Evolutionary conservation across 2,797 vertebrate genomes (phyloP).

Genomic region (Acanthurus tractus): DNA sequence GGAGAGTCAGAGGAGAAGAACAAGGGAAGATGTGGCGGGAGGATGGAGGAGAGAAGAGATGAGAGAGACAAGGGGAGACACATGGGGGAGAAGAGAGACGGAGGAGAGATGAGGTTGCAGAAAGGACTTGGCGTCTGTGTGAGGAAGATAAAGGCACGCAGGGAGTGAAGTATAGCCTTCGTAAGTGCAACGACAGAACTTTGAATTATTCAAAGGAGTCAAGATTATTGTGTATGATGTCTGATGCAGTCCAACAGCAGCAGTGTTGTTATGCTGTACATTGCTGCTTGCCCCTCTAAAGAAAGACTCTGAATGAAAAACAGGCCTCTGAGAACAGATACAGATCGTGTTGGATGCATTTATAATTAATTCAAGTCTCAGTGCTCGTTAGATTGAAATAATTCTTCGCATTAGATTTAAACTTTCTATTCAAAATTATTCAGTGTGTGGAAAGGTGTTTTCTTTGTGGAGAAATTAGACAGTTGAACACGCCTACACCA

Average conservation of each 20-base stretch:
- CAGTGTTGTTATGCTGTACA: neutral
- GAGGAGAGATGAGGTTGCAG: constrained; percentile 42
- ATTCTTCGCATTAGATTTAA: constrained; percentile 44
- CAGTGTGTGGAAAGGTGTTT: constrained; percentile 18
- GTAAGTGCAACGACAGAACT: constrained; percentile 50
- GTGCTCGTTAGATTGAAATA: constrained; percentile 31
- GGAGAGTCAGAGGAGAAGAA: constrained; percentile 29
- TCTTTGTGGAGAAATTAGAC: constrained; percentile 37
- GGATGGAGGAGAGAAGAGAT: constrained; percentile 16
- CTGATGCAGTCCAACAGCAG: constrained; percentile 31
- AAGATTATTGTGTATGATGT: constrained; percentile 48
- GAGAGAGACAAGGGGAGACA: constrained; percentile 15
- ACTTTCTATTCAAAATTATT: constrained; percentile 55
- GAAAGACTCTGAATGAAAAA: constrained; percentile 34
- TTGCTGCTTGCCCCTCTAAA: constrained; percentile 29
- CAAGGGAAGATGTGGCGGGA: constrained; percentile 27
- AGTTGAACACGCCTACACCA: constrained; percentile 34
- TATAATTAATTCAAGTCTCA: constrained; percentile 50
- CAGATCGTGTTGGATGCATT: constrained; percentile 55
- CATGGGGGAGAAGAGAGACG: neutral
- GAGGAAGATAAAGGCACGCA: constrained; percentile 49
- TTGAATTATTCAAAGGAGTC: constrained; percentile 71
- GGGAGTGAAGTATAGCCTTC: constrained; percentile 41
- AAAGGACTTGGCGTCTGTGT: constrained; percentile 31
- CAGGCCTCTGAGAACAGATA: constrained; percentile 22